These are phyloP conservation scores for Mastacembelus armatus DNA, from an alignment of 2,797 vertebrate genomes.

Conservation along the genomic window DNA sequence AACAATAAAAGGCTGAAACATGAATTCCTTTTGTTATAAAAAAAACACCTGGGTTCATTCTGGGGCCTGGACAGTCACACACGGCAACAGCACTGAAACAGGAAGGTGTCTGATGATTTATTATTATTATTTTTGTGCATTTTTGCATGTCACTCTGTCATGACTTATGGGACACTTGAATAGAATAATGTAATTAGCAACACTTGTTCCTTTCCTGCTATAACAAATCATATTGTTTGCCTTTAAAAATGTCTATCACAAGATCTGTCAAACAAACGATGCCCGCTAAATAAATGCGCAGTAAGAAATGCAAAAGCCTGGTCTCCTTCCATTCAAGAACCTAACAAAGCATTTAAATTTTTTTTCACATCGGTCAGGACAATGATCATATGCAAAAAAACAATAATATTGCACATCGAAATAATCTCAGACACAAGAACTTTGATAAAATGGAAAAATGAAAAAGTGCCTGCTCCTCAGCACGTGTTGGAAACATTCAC, in stretches of 20 bases:
- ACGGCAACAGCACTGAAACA: constrained; percentile 9
- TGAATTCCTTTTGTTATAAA: constrained; percentile 50
- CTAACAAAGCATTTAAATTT: background rate
- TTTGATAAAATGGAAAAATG: background rate
- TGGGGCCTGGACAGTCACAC: constrained; percentile 51
- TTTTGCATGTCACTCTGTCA: too few species aligned
- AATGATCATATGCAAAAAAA: background rate
- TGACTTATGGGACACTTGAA: too few species aligned
- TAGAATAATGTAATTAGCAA: too few species aligned
- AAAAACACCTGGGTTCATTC: constrained; percentile 56
- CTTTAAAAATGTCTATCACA: too few species aligned
- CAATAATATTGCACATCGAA: background rate
- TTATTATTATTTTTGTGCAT: background rate
- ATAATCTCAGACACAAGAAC: background rate
- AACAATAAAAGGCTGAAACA: constrained; percentile 74
- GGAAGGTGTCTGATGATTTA: constrained; percentile 32
- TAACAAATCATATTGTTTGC: too few species aligned
- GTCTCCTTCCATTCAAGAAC: background rate
- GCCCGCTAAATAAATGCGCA: too few species aligned
- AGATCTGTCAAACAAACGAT: too few species aligned
- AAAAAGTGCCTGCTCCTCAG: constrained; percentile 32
- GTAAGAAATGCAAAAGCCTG: background rate
- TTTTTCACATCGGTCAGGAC: background rate
- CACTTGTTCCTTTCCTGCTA: too few species aligned
- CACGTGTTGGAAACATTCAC: constrained; percentile 20